phyloP scores from a whole-genome alignment of 2,888 invertebrate genomes.

The Cerastis leucographa region DNA sequence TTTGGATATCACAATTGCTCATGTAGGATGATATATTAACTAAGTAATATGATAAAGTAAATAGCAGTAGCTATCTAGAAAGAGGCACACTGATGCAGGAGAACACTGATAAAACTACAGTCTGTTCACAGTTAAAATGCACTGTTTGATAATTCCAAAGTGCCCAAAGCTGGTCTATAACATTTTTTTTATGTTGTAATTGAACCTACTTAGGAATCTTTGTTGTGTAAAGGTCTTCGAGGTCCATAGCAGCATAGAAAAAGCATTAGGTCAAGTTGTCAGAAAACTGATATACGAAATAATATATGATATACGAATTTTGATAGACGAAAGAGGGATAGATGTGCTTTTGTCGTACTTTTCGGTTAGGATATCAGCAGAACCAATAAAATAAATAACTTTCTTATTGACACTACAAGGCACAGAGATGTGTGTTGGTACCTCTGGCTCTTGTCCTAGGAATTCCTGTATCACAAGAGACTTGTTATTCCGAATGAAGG shows the following conservation, averaged over 20 bases:
- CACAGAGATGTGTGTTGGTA: background rate
- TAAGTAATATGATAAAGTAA: background rate
- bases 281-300: background rate
- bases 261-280: background rate
- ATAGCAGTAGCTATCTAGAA: background rate
- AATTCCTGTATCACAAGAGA: background rate
- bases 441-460: background rate
- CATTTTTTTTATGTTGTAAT: background rate
- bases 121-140: background rate
- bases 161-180: background rate
- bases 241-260: background rate
- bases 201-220: background rate
- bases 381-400: background rate
- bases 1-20: constrained; percentile 48
- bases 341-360: background rate
- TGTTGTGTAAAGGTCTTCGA: background rate
- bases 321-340: background rate
- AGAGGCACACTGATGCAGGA: background rate
- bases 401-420: background rate
- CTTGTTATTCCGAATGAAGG: background rate
- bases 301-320: background rate
- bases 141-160: background rate
- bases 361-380: background rate
- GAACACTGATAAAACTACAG: background rate
- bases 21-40: constrained; percentile 15